These are phyloP conservation scores for Drosophila mulleri DNA, from an alignment of 2,888 invertebrate species.

Conservation along the genomic window DNA sequence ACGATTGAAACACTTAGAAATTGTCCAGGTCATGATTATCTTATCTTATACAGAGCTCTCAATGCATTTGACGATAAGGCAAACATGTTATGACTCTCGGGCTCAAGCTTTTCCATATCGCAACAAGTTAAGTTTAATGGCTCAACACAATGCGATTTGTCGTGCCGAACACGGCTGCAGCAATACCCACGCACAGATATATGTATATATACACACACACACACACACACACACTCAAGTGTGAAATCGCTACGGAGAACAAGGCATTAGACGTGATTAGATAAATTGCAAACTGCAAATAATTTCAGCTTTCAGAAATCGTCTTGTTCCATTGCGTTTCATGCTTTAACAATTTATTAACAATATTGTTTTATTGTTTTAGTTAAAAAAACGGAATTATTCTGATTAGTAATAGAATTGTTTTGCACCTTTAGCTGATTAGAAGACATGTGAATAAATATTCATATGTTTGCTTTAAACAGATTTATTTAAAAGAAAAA, in stretches of 20 bases:
- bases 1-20: slow-evolving; percentile 8
- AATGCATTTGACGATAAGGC: slow-evolving; percentile 39
- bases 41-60: slow-evolving; percentile 26
- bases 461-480: too few relatives aligned
- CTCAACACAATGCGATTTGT: slow-evolving; percentile 25
- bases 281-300: slow-evolving; percentile 11
- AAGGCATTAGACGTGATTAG: slow-evolving; percentile 13
- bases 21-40: slow-evolving; percentile 55
- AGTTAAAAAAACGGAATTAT: background rate
- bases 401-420: too few relatives aligned
- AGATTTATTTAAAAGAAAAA: too few relatives aligned
- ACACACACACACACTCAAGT: background rate
- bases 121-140: slow-evolving; percentile 27
- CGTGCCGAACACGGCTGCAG: slow-evolving; percentile 44
- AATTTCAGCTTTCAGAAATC: slow-evolving; percentile 12
- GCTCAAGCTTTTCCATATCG: slow-evolving; percentile 28
- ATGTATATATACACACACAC: slow-evolving; percentile 1
- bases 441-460: background rate
- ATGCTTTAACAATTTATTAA: background rate
- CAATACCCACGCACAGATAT: slow-evolving; percentile 16
- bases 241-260: background rate
- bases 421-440: background rate
- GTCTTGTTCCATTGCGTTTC: background rate
- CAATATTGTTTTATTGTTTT: background rate
- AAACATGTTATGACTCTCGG: slow-evolving; percentile 20